A percentile compares a stretch with the other conserved stretches of the same genome.
These are phyloP conservation scores for Abrostola triplasia DNA, from an alignment of 2,888 invertebrate species.

Conservation along the genomic window DNA sequence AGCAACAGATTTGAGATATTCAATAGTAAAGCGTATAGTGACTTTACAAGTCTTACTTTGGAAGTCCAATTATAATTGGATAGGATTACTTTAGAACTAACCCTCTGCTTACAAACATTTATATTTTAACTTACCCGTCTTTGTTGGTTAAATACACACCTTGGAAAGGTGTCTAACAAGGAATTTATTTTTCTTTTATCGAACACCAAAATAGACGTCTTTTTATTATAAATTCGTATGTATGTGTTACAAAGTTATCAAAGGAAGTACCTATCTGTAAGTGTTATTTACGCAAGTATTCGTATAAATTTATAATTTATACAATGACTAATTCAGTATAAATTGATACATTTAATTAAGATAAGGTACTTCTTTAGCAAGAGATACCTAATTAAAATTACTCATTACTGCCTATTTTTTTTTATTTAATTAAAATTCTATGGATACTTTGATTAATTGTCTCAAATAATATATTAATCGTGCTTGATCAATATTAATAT, in stretches of 20 bases:
- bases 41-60: too few species aligned
- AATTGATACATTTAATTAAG: slow-evolving; percentile 49
- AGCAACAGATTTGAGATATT: too few species aligned
- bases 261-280: slow-evolving; percentile 55
- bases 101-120: not conserved
- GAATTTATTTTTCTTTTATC: not conserved
- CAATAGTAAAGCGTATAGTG: too few species aligned
- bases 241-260: slow-evolving; percentile 45
- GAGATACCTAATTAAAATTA: not conserved
- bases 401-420: not conserved
- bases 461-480: not conserved
- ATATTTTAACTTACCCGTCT: not conserved
- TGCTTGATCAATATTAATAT: too few species aligned
- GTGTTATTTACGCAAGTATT: slow-evolving; percentile 38
- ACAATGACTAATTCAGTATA: slow-evolving; percentile 44
- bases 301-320: slow-evolving; percentile 40
- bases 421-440: not conserved
- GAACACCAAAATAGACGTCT: slow-evolving; percentile 13
- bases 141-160: not conserved
- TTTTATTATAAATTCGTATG: slow-evolving; percentile 20
- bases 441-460: not conserved
- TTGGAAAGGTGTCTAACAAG: not conserved
- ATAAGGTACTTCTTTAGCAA: slow-evolving; percentile 8
- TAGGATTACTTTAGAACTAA: too few species aligned
- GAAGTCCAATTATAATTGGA: too few species aligned